phyloP scores from a whole-genome alignment of 2,888 invertebrate species.

The Phlogophora meticulosa region DNA sequence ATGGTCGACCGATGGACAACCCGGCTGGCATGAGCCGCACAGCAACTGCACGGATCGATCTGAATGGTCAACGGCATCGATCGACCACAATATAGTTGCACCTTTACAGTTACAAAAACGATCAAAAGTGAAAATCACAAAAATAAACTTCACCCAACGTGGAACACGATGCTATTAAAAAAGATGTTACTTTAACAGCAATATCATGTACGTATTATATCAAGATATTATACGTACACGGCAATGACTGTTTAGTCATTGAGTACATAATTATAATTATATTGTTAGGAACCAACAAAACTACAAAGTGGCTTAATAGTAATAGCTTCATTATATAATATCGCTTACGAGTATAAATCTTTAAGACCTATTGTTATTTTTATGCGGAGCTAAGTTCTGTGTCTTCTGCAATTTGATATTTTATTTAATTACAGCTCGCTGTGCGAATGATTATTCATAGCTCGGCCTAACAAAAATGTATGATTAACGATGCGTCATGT shows the following conservation, averaged over 20 bases:
- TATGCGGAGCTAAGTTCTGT: background rate
- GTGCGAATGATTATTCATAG: constrained; percentile 37
- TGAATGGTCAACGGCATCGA: too few species aligned
- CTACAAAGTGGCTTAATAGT: background rate
- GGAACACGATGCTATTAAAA: constrained; percentile 37
- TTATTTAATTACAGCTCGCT: constrained; percentile 41
- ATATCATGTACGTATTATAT: constrained; percentile 21
- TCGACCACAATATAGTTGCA: background rate
- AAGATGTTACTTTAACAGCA: constrained; percentile 38
- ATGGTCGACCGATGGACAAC: background rate
- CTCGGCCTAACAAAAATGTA: constrained; percentile 20
- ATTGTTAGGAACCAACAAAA: constrained; percentile 8
- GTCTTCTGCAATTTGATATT: constrained; percentile 23
- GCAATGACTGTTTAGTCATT: too few species aligned
- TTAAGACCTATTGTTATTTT: constrained; percentile 5
- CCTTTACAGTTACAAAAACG: background rate
- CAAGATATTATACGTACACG: too few species aligned
- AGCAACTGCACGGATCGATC: background rate
- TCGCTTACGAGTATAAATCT: too few species aligned
- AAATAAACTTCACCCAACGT: background rate
- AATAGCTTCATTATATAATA: background rate
- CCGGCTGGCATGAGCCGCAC: background rate
- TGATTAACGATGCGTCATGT: constrained; percentile 45
- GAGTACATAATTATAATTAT: background rate
- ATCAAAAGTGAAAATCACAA: background rate